Conservation (phyloP, 2,888 invertebrate genomes). For the Melanostoma mellinum region DNA sequence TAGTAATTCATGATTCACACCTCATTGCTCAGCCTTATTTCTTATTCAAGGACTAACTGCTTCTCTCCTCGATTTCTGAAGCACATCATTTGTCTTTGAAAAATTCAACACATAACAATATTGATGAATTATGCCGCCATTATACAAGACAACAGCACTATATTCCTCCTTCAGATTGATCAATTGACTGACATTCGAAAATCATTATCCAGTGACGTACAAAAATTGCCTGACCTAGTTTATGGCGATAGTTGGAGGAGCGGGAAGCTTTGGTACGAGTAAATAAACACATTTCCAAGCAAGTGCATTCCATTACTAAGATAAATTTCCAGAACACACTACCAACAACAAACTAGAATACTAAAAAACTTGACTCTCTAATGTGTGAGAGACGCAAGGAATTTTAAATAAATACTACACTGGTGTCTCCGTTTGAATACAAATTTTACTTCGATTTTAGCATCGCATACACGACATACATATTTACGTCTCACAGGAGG, state of each 20-base stretch:
- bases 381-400: slow-evolving; percentile 13
- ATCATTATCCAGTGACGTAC: no score
- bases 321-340: slow-evolving; percentile 7
- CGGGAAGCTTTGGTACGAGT: neutral
- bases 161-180: slow-evolving; percentile 22
- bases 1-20: no score
- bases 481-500: slow-evolving; percentile 1
- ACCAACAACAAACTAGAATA: slow-evolving; percentile 14
- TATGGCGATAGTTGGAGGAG: no score
- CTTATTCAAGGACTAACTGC: no score
- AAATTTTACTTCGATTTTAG: slow-evolving; percentile 31
- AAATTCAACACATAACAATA: neutral
- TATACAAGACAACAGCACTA: slow-evolving; percentile 10
- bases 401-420: slow-evolving; percentile 26
- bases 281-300: slow-evolving; percentile 1
- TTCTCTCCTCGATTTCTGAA: neutral
- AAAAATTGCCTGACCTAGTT: no score
- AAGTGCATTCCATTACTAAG: slow-evolving; percentile 15
- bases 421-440: slow-evolving; percentile 15
- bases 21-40: no score
- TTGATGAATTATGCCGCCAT: neutral
- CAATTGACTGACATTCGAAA: slow-evolving; percentile 13
- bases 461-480: neutral
- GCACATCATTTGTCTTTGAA: neutral
- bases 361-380: slow-evolving; percentile 8